phyloP scores from a whole-genome alignment of 23 tunicate species.

The Trididemnum nubilum region DNA sequence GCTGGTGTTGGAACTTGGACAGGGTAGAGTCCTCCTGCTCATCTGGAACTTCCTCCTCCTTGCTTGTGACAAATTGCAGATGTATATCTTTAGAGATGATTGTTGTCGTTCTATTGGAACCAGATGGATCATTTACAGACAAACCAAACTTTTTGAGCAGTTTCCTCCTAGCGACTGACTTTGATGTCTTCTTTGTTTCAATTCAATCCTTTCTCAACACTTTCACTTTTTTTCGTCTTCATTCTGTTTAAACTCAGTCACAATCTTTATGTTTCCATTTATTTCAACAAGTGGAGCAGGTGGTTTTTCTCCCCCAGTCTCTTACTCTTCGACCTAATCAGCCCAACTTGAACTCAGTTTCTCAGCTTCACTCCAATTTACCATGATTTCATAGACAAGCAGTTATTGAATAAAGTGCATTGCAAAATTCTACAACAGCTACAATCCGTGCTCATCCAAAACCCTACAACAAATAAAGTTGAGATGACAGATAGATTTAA shows the following conservation, averaged over 20 bases:
- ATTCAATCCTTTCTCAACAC: conserved; percentile 68
- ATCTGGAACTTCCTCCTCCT: conserved; percentile 69
- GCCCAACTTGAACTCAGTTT: conserved; percentile 82
- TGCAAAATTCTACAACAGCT: too few relatives aligned
- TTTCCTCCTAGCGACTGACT: conserved; percentile 88
- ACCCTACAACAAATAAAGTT: too few relatives aligned
- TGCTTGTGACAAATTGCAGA: conserved; percentile 77
- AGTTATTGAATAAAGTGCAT: too few relatives aligned
- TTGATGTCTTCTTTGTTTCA: conserved; percentile 80
- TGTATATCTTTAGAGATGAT: conserved; percentile 84
- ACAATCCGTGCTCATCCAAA: too few relatives aligned
- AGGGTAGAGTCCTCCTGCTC: conserved; percentile 88
- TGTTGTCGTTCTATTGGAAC: conserved; percentile 80
- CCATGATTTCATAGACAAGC: conserved; percentile 1
- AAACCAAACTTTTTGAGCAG: conserved; percentile 76
- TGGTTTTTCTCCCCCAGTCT: conserved; percentile 24
- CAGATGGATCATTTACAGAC: conserved; percentile 76
- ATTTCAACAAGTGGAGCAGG: conserved; percentile 53
- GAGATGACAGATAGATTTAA: too few relatives aligned
- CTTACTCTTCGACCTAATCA: conserved; percentile 83
- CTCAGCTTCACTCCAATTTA: conserved; percentile 76
- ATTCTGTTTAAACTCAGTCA: conserved; percentile 64
- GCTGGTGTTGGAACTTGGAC: conserved; percentile 80
- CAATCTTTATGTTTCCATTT: conserved; percentile 77
- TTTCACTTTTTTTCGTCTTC: conserved; percentile 83